phyloP scores from a whole-genome alignment of 2,113 vertebrate species.

The Oreochromis tanganicae region DNA sequence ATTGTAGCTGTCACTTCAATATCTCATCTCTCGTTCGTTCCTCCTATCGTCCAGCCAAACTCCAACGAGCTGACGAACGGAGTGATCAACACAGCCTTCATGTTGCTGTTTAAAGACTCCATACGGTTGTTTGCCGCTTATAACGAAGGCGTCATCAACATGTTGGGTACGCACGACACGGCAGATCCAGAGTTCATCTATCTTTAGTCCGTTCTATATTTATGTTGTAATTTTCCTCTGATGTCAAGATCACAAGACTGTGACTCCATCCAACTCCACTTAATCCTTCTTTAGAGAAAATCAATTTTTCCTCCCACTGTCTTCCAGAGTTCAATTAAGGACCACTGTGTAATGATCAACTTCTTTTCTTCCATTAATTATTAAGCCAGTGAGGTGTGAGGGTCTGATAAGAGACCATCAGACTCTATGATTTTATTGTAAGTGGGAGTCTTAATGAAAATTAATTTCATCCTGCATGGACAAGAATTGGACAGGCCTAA shows the following conservation, averaged over 20 bases:
- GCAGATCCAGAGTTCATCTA: neutral
- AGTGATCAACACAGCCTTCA: constrained; percentile 95
- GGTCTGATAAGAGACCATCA: neutral
- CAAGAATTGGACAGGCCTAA: neutral
- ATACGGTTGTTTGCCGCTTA: constrained; percentile 95
- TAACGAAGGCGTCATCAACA: constrained; percentile 95
- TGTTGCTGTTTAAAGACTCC: constrained; percentile 97
- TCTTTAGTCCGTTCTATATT: neutral
- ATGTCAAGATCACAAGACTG: neutral
- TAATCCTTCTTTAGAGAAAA: neutral
- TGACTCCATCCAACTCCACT: constrained; percentile 1
- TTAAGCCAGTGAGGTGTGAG: neutral
- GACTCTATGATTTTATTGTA: neutral
- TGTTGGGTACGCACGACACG: constrained; percentile 78
- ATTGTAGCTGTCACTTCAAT: neutral
- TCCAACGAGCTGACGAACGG: constrained; percentile 96
- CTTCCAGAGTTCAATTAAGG: constrained; percentile 25
- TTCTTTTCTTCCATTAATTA: constrained; percentile 7
- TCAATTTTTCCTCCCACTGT: neutral
- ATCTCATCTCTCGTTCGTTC: neutral
- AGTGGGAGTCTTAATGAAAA: neutral
- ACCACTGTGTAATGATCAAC: neutral
- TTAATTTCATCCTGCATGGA: neutral
- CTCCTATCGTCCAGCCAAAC: constrained; percentile 79
- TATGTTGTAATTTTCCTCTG: neutral